Evolutionary conservation across 2,797 vertebrate species (phyloP), one percentile per base, ranked within the genome.

Genomic region (Xyrichtys novacula): DNA sequence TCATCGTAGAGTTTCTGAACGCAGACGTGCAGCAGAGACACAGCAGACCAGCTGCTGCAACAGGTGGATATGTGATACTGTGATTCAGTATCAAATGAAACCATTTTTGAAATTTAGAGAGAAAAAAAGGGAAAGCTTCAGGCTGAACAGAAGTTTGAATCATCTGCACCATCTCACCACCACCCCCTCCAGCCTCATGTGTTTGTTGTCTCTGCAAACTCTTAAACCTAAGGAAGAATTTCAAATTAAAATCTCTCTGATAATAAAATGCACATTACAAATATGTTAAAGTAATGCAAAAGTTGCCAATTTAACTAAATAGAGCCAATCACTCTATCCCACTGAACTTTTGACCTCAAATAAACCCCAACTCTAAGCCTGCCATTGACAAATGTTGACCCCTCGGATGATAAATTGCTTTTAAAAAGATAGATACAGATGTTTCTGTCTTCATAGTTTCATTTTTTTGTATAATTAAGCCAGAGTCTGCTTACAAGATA

Each of bases 41-140:
- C 43, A 25, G 22, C 4, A 53, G 28, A 1, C 26, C 23, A 66
- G 38, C 19, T 19, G 12, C 10, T 10, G 25, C 43, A 68, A 62
- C 39, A 43, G 22, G 57, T 63, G 9, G 59, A 42, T 4, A 12
- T n/a, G 31, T 6, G 17, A 56, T 26, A 39, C 34, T 12, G 12
- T 56, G 54, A 49, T 56, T 25, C 55, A 56, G 68, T 43, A 64
- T 8, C 4, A 23, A 3, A 44, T 36, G n/a, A n/a, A n/a, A n/a
- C n/a, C n/a, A n/a, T n/a, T n/a, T n/a, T n/a, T n/a, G n/a, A n/a
- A n/a, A n/a, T n/a, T n/a, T n/a, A n/a, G n/a, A n/a, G n/a, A n/a
- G n/a, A n/a, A n/a, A n/a, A n/a, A n/a, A n/a, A n/a, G n/a, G n/a
- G n/a, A n/a, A n/a, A n/a, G n/a, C n/a, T n/a, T n/a, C n/a, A n/a